Base-by-base conservation (phyloP, 64 coral and sea anemone genomes). In the Dendrophyllia cribrosa region DNA sequence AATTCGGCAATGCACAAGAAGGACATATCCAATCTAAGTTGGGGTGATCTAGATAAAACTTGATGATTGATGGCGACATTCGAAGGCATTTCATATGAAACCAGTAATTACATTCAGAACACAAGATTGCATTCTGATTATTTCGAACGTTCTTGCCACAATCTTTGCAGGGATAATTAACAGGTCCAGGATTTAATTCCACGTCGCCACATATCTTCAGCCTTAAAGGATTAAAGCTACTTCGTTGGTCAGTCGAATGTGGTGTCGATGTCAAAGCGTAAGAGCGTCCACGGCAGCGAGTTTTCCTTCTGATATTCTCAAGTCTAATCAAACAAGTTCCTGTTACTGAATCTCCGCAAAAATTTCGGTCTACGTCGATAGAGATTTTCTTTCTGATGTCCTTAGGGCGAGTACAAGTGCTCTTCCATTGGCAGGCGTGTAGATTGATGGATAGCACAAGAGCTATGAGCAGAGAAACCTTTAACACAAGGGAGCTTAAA, bases 131-230 rank as follows among this genome's bases (percentile, higher is more conserved):
- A 19, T 66, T 66, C 15, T 53, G 4, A 53, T 56, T 86, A 43
- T 76, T 88, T 19, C 83, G 60, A 71, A 88, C 86, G 16, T 44
- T 86, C 59, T 93, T 93, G 20, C 26, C 85, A 52, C 92, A 77
- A 16, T 88, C 85, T 23, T 83, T 93, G 49, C 92, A 88, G 6
- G 85, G 92, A 16, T 74, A 64, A 0, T 49, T 72, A 17, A 60
- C n/a, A 23, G 70, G 90, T 9, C 91, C 83, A 20, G 91, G 84
- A 58, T 93, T 93, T 48, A 47, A 66, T 14, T 91, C 12, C 6
- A 73, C 56, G 23, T 92, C 90, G 53, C 80, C 50, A 63, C 60
- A 63, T 16, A 63, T 63, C 60, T 63, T 63, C 12, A 63, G 60
- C 60, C 4, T 63, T 4, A 23, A 22, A 69, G 66, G 63, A 66